A percentile compares a stretch with the other conserved stretches of the same genome.
Conservation (phyloP, 2,113 vertebrate genomes). For the Pedionomus torquatus region DNA sequence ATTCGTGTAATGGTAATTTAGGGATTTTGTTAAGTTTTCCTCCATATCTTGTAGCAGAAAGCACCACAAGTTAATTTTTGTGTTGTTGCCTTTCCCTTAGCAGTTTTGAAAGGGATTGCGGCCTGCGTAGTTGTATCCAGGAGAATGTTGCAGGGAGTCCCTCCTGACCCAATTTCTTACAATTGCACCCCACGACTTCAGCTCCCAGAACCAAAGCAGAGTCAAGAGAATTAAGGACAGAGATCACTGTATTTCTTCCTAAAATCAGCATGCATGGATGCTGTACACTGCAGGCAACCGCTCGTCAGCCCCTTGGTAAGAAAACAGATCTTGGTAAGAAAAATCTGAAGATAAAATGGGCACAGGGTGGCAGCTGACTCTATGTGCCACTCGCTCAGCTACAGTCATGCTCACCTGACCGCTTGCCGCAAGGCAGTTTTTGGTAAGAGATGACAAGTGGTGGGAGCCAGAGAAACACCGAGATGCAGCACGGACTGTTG, state of each 20-base stretch:
- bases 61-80: not conserved
- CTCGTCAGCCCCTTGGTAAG: not conserved
- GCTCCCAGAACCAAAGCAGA: not conserved
- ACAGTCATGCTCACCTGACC: not conserved
- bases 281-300: not conserved
- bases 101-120: not conserved
- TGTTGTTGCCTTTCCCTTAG: not conserved
- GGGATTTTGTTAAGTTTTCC: not conserved
- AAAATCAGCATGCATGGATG: not conserved
- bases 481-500: not conserved
- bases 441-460: not conserved
- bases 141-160: not conserved
- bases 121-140: not conserved
- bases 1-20: not conserved
- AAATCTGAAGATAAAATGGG: not conserved
- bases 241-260: not conserved
- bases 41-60: not conserved
- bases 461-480: not conserved
- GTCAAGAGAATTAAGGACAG: not conserved
- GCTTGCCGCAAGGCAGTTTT: not conserved
- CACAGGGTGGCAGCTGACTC: not conserved
- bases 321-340: not conserved
- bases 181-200: not conserved
- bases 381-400: accelerated
- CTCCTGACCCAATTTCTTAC: not conserved